Evolutionary conservation across 2,797 vertebrate species (phyloP), one percentile per base, ranked within the genome.

Genomic region (Telmatherina bonti): DNA sequence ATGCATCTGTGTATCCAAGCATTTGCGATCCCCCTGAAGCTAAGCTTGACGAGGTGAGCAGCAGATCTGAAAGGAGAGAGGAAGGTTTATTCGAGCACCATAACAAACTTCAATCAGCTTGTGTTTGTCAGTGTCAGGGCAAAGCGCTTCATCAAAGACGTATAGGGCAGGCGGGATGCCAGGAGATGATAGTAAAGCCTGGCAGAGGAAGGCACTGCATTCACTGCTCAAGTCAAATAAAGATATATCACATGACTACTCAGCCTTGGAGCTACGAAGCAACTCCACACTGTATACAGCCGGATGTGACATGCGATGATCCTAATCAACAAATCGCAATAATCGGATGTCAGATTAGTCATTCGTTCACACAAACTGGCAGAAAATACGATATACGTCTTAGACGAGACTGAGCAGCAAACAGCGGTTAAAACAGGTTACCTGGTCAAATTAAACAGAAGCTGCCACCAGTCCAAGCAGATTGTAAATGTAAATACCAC

Each of bases 41-140:
- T 26, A 62, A 52, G 70, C 68, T 73, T 84, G 71, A 85, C 79
- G 79, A 82, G 83, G 82, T 86, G 85, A 35, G 70, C 55, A 58
- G 43, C 74, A 71, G 72, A 82, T 83, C 82, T 78, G 71, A 87
- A 60, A 62, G 68, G 63, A 79, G 60, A 10, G 54, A 61, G 74
- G 6, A 67, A 54, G 57, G 66, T 72, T 78, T 80, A 70, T 81
- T 76, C 36, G 5, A 57, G 72, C 80, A 59, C 74, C 79, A 66
- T 66, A 72, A 81, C 80, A 80, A 79, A 86, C 85, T 89, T 81
- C 72, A 84, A 72, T 68, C 79, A 67, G 53, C 62, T 29, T 1
- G 61, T 85, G 72, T 86, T 82, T 79, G 72, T 76, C 62, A 20
- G 72, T 7, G 72, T 74, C 74, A 33, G 79, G 62, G 78, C 27